phyloP scores from a whole-genome alignment of 1,140 invertebrate species.

The Atta cephalotes region DNA sequence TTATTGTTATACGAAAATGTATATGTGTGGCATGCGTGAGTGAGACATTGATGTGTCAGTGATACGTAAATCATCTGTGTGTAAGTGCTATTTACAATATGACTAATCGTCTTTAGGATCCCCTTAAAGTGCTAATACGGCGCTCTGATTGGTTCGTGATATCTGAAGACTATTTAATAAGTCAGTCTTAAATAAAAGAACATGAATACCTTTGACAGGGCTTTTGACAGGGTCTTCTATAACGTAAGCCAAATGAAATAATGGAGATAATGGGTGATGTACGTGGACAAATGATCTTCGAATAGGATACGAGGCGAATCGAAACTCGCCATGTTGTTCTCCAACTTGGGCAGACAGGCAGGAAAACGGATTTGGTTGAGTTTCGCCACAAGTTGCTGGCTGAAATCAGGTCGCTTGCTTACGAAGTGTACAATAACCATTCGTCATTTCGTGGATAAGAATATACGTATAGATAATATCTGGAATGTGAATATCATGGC shows the following conservation, averaged over 20 bases:
- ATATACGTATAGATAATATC: background rate
- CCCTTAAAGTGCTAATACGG: too few species aligned
- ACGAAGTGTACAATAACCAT: constrained; percentile 47
- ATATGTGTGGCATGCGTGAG: too few species aligned
- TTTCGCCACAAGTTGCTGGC: constrained; percentile 26
- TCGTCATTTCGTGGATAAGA: constrained; percentile 38
- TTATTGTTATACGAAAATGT: too few species aligned
- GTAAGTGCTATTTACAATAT: too few species aligned
- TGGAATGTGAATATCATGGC: constrained; percentile 3
- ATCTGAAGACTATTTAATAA: too few species aligned
- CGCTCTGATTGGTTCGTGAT: too few species aligned
- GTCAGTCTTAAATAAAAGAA: too few species aligned
- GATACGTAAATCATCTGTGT: too few species aligned
- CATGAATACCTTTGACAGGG: too few species aligned
- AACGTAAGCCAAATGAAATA: background rate
- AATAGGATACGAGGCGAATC: constrained; percentile 5
- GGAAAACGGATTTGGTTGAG: constrained; percentile 57
- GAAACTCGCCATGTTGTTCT: constrained; percentile 46
- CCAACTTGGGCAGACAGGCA: constrained; percentile 40
- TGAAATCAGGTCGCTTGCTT: constrained; percentile 51
- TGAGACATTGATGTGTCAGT: too few species aligned
- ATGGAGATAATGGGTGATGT: constrained; percentile 34
- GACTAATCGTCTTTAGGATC: too few species aligned
- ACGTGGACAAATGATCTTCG: constrained; percentile 37
- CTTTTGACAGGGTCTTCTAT: background rate